phyloP scores from a whole-genome alignment of 2,888 invertebrate genomes.

The Cordilura impudica region DNA sequence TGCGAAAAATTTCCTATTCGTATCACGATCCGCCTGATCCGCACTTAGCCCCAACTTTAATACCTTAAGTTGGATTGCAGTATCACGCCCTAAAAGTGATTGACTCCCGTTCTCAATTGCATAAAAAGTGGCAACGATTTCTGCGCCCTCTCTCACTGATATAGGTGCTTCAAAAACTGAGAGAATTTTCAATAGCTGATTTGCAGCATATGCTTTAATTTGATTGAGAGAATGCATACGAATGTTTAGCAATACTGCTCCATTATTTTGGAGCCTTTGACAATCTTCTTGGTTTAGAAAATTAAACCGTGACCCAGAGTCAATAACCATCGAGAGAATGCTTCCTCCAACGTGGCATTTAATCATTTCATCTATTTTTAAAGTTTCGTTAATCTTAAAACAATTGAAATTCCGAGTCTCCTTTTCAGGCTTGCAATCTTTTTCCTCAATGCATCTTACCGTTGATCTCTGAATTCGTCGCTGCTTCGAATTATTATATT shows the following conservation, averaged over 20 bases:
- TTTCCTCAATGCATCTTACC: too few species aligned
- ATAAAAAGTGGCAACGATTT: too few species aligned
- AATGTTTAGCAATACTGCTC: neutral
- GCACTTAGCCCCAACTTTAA: slow-evolving; percentile 22
- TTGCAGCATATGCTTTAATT: too few species aligned
- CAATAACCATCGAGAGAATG: slow-evolving; percentile 31
- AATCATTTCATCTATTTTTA: slow-evolving; percentile 15
- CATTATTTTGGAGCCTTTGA: too few species aligned
- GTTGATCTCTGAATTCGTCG: too few species aligned
- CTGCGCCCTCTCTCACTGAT: neutral
- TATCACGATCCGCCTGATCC: neutral
- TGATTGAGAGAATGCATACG: neutral
- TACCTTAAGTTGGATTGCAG: slow-evolving; percentile 22
- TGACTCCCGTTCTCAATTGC: too few species aligned
- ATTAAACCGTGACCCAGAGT: slow-evolving; percentile 42
- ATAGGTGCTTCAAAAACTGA: too few species aligned
- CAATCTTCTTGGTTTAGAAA: slow-evolving; percentile 17
- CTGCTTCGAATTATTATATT: neutral
- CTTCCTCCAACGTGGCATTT: neutral
- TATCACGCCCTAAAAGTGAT: slow-evolving; percentile 30
- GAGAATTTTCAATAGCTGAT: too few species aligned
- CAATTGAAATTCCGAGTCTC: slow-evolving; percentile 9
- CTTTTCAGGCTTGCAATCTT: neutral
- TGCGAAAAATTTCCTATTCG: neutral
- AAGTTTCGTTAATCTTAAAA: neutral